Conservation (phyloP, 2,888 invertebrate species). For the Orthonychiurus folsomi region DNA sequence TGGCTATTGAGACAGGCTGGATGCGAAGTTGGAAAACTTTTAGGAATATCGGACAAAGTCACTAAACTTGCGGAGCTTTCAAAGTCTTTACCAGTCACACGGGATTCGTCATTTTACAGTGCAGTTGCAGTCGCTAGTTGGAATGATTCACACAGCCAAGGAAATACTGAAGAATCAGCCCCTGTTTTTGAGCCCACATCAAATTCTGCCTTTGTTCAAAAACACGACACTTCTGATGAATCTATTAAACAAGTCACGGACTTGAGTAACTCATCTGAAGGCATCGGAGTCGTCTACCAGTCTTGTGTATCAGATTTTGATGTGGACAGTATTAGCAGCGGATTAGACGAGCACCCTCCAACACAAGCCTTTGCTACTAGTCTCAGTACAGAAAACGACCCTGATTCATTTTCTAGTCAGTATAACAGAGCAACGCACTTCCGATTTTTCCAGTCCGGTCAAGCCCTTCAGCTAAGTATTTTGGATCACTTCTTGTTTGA, state of each 20-base stretch:
- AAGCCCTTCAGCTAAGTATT: conserved; percentile 28
- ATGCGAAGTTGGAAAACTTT: conserved; percentile 31
- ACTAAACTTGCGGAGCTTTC: neutral
- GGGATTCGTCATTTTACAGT: conserved; percentile 11
- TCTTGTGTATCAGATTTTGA: conserved; percentile 21
- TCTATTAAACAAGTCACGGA: conserved; percentile 8
- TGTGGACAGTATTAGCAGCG: neutral
- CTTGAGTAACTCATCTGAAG: neutral
- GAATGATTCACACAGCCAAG: neutral
- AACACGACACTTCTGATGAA: conserved; percentile 6
- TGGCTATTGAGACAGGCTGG: conserved; percentile 37
- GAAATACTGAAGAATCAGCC: neutral
- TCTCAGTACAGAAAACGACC: neutral
- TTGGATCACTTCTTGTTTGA: conserved; percentile 36
- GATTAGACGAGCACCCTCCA: neutral
- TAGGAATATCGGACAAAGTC: conserved; percentile 28
- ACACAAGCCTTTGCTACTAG: neutral
- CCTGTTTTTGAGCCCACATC: neutral
- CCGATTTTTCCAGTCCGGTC: conserved; percentile 32
- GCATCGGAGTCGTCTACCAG: conserved; percentile 20
- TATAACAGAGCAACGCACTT: conserved; percentile 18
- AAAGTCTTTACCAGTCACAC: neutral
- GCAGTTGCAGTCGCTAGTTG: neutral
- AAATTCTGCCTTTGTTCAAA: neutral
- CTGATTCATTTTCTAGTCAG: conserved; percentile 12